Percentiles rank a stretch among this genome's conserved stretches.
Evolutionary conservation across 2,113 vertebrate species (phyloP).

Genomic region (Carassius auratus): DNA sequence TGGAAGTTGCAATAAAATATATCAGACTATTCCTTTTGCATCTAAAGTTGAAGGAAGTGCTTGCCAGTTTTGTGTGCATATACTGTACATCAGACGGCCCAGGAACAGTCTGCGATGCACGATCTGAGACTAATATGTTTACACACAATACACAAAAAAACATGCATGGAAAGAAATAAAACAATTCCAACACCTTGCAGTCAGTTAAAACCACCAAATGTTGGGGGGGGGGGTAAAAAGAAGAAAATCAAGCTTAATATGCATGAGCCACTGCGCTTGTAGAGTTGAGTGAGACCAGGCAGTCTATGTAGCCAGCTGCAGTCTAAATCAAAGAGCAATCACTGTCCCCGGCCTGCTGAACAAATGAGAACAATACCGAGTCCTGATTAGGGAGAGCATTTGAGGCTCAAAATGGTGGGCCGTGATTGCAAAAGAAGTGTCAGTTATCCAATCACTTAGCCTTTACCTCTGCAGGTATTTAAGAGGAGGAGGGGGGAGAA

Average conservation of each 20-base stretch:
- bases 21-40: too few relatives aligned
- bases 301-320: neutral
- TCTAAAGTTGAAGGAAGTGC: too few relatives aligned
- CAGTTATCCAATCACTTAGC: conserved; percentile 47
- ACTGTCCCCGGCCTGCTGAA: conserved; percentile 21
- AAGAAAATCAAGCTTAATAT: conserved; percentile 26
- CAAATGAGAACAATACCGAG: conserved; percentile 33
- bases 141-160: neutral
- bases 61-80: neutral
- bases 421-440: conserved; percentile 43
- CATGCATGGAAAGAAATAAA: neutral
- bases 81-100: too few relatives aligned
- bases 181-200: neutral
- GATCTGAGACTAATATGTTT: neutral
- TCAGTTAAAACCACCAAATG: neutral
- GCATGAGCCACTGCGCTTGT: neutral
- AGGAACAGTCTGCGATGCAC: neutral
- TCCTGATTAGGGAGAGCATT: conserved; percentile 29
- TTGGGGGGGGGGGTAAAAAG: neutral
- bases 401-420: conserved; percentile 11
- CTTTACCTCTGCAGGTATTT: conserved; percentile 42
- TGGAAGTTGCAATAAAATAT: too few relatives aligned
- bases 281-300: neutral
- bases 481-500: conserved; percentile 17
- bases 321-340: conserved; percentile 43